phyloP scores from a whole-genome alignment of 2,797 vertebrate genomes.

The Sebastes alutus region DNA sequence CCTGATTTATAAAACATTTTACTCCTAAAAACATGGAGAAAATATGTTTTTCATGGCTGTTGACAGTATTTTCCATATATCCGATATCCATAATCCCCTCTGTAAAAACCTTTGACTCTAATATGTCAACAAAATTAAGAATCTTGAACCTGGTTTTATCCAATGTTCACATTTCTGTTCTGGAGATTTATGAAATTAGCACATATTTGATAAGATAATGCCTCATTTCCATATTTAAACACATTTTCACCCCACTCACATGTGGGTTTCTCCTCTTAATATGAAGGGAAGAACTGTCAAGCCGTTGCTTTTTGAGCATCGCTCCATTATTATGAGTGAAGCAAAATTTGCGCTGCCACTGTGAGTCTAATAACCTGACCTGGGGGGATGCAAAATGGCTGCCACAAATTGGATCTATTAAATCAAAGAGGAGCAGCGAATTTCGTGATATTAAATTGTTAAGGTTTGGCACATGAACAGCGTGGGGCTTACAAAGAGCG shows the following conservation, averaged over 20 bases:
- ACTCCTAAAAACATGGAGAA: no score
- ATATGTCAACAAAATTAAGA: background rate
- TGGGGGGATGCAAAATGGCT: background rate
- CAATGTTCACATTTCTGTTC: background rate
- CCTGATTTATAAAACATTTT: no score
- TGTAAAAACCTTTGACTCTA: background rate
- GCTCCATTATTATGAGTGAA: background rate
- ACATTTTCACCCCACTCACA: background rate
- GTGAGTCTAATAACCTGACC: background rate
- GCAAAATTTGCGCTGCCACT: background rate
- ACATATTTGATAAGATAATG: background rate
- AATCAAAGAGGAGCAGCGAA: background rate
- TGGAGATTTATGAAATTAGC: background rate
- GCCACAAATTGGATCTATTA: background rate
- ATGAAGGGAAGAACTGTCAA: background rate
- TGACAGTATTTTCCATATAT: no score
- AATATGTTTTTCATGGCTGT: no score
- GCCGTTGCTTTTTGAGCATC: background rate
- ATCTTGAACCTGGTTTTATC: background rate
- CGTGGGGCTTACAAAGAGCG: background rate
- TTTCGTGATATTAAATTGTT: background rate
- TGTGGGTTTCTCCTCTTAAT: fast-evolving
- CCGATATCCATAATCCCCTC: no score
- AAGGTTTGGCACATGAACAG: background rate
- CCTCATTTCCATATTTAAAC: background rate